Evolutionary conservation across 2,113 vertebrate genomes (phyloP), one percentile per base, ranked within the genome.

Genomic region (Hystrix brachyura): DNA sequence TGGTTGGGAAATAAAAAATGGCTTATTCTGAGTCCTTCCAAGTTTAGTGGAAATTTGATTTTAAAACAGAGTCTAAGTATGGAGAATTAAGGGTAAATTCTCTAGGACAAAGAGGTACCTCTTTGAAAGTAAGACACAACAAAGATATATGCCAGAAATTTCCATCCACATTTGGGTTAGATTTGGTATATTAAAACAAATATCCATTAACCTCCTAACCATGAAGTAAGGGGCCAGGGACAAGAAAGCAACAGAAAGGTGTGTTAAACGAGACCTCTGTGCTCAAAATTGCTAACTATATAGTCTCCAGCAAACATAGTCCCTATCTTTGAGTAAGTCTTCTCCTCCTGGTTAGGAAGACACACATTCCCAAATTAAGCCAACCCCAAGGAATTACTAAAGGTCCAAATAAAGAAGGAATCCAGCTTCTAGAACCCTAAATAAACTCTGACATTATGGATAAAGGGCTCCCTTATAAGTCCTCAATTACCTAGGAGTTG

Each of bases 1-100:
- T 72, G 32, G 34, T 94, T 64, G 87, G 74, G 93, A 81, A 97
- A 96, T 64, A 94, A 97, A 90, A 89, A 43, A 80, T 81, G 53
- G 21, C 48, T 67, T 96, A 72, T 90, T 92, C 59, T 60, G 62
- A 94, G 12, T 81, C 59, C 57, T 94, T 89, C 59, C 65, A 79
- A 72, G 51, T 55, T 93, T 43, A 53, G 27, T 88, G 81, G 92
- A 90, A 97, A 94, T 90, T 87, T 93, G 43, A 90, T 94, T 97
- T 97, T 87, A 92, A 97, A 96, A 76, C 51, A 86, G 14, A 79
- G 62, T 82, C 76, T 86, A 67, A 60, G 71, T 43, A 72, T 53
- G 78, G 57, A 93, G 65, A 74, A 94, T 85, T 71, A 97, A 96
- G 57, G 13, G 6, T 87, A 76, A 92, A 19, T 90, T 95, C 64